phyloP scores from a whole-genome alignment of 2,797 vertebrate species.

The Garrulus glandarius region DNA sequence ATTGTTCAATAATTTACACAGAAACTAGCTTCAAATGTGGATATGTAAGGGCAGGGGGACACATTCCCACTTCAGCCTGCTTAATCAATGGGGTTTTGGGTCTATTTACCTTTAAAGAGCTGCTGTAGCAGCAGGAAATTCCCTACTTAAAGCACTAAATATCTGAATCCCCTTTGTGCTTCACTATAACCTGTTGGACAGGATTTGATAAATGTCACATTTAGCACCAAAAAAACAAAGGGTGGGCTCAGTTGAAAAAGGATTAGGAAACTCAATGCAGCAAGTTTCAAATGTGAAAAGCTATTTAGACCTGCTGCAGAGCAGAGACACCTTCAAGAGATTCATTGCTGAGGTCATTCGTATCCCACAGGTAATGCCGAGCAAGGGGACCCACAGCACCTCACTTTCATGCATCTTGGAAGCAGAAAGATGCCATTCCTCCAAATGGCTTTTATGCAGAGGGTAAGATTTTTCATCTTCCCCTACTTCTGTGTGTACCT shows the following conservation, averaged over 20 bases:
- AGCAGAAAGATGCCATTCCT: background rate
- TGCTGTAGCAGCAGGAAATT: background rate
- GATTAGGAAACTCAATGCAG: background rate
- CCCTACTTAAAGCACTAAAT: background rate
- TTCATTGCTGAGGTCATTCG: background rate
- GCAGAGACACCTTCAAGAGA: background rate
- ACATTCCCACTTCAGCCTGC: background rate
- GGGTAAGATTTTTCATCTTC: background rate
- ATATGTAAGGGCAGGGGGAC: background rate
- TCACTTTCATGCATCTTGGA: fast-evolving
- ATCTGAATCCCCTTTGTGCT: background rate
- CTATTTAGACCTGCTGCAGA: background rate
- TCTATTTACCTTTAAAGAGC: background rate
- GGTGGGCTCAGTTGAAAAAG: background rate
- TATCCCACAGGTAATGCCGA: fast-evolving
- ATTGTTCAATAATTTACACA: background rate
- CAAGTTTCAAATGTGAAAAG: background rate
- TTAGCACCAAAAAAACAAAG: background rate
- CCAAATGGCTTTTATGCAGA: background rate
- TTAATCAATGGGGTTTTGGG: background rate
- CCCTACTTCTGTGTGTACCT: background rate
- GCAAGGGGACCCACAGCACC: background rate
- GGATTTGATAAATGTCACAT: background rate
- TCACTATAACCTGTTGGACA: background rate
- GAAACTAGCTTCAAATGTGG: background rate